These are phyloP conservation scores for Dendrolimus houi DNA, from an alignment of 2,888 invertebrate genomes.

Conservation along the genomic window DNA sequence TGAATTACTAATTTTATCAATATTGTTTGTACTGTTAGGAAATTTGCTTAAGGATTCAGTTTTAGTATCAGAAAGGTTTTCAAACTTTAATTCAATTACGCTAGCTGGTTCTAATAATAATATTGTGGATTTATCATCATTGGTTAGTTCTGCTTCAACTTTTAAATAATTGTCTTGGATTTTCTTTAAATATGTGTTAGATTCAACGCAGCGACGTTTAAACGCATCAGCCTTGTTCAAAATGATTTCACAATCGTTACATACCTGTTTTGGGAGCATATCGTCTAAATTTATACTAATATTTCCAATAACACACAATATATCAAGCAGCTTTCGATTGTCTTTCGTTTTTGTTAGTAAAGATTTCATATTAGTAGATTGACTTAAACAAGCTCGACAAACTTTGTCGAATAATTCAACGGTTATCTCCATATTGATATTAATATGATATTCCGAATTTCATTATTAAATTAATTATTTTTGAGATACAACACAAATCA, in stretches of 20 bases:
- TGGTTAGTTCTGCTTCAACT: not conserved
- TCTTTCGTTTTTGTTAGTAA: constrained; percentile 35
- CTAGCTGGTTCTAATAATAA: too few species aligned
- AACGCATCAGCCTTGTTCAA: constrained; percentile 47
- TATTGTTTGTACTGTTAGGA: too few species aligned
- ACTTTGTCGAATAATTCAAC: constrained; percentile 28
- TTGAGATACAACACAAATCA: too few species aligned
- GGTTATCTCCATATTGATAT: constrained; percentile 22
- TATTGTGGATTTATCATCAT: too few species aligned
- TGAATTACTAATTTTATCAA: too few species aligned
- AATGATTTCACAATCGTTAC: constrained; percentile 40
- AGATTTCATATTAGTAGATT: constrained; percentile 35
- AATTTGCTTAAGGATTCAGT: too few species aligned
- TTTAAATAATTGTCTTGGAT: constrained; percentile 6
- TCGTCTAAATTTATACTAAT: constrained; percentile 37
- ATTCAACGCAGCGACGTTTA: constrained; percentile 46
- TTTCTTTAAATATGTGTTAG: constrained; percentile 38
- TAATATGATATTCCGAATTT: too few species aligned
- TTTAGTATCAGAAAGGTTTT: too few species aligned
- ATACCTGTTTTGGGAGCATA: constrained; percentile 51
- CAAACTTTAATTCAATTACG: too few species aligned
- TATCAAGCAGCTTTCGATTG: constrained; percentile 32
- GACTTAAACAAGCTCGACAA: constrained; percentile 47
- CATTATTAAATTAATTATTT: too few species aligned
- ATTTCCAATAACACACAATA: constrained; percentile 41